Base-by-base conservation (phyloP, 2,797 vertebrate genomes). In the Tadarida brasiliensis region DNA sequence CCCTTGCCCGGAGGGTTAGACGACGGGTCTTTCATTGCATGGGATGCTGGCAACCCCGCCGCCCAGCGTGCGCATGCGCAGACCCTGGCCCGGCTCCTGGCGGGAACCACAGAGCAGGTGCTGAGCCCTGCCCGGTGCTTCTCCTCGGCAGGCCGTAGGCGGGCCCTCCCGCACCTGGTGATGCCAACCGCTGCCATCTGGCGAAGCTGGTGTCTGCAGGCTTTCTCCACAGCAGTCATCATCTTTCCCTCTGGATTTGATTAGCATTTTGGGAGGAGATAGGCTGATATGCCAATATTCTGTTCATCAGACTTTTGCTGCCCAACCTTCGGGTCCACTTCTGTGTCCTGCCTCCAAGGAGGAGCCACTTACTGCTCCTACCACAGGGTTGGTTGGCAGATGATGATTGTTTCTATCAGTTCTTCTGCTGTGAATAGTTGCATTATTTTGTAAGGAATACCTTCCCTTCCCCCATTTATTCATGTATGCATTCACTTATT, bases 31-130 rank as follows among this genome's bases (percentile, higher is more conserved):
- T 57, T 78, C 30, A 20, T 11, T 84, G 20, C 24, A 0, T 26
- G n/a, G n/a, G 35, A 4, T 2, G 15, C 49, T 56, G 47, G 71
- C 15, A 19, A 3, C 30, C 47, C 47, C n/a, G 0, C 19, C 22
- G 3, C n/a, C 17, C 22, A 28, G 2, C 2, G 12, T 44, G 56
- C 7, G 9, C 15, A 8, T 9, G 26, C 7, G 26, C 19, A 17
- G 20, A 12, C 20, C 30, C 44, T 0, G 3, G 39, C 73, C 3
- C 2, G 0, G 0, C 3, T 78, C 51, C 22, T 1, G 3, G 26
- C 11, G 12, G 44, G 14, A 59, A 16, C 44, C 28, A 30, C 1
- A 30, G 35, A 76, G 4, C 9, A 0, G 70, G 26, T 11, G 11
- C 22, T 10, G 35, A 15, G 24, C 87, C 26, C 61, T 81, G 20